Base-by-base conservation (phyloP, 2,113 vertebrate genomes). In the Anoura caudifer region DNA sequence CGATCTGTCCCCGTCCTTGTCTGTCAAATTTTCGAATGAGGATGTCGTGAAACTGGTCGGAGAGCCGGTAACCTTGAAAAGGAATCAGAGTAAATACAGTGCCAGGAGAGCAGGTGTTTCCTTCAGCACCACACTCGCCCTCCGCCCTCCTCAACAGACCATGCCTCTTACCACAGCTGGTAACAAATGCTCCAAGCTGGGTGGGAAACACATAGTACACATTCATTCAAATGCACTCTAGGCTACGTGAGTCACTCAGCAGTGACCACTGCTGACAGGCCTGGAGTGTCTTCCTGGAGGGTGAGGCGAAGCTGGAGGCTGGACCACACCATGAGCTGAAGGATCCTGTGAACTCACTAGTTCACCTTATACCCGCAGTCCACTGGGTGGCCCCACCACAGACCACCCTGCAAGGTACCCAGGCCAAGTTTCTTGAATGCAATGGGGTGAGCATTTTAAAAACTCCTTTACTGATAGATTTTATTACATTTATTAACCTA, bases 11-110 rank as follows among this genome's bases (percentile, higher is more conserved):
- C 98, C 99, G 99, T 96, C 99, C 99, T 98, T 99, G 99, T 69
- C 99, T 98, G 98, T 99, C 99, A 47, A 99, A 99, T 97, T 99
- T 99, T 31, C 99, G 99, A 94, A 99, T 99, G 94, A 99, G 99
- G 22, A 99, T 99, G 96, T 99, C 98, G 0, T 99, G 99, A 98
- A 99, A 99, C 95, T 99, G 99, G 94, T 99, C 99, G 17, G 99
- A 99, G 7, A 99, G 98, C 77, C 99, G 99, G 98, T 99, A 99
- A 22, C 99, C 99, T 99, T 91, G 84, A 84, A 96, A 93, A 95
- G 90, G 89, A 69, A 97, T 4, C 22, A 87, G 54, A 88, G 33
- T 90, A 31, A 87, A 72, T 1, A 56, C 9, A 4, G n/a, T n/a
- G 41, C n/a, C 31, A 31, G 81, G 31, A 6, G 36, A 13, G 17